Evolutionary conservation across 2,113 vertebrate species (phyloP), one percentile per base, ranked within the genome.

Genomic region (Chaetura pelagica): DNA sequence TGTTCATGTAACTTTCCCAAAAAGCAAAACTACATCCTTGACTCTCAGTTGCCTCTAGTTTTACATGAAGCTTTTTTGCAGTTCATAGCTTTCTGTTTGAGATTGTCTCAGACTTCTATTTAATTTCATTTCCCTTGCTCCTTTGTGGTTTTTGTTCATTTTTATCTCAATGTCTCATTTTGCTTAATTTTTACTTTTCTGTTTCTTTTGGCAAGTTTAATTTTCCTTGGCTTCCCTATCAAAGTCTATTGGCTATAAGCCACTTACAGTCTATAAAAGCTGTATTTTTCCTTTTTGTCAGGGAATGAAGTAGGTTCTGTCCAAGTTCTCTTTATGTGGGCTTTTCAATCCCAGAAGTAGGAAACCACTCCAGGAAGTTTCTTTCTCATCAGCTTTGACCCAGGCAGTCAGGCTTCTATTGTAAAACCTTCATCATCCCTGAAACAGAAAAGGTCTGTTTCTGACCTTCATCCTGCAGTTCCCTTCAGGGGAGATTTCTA

Each of bases 341-440:
- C 49, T 94, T 73, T 91, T 94, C 87, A 83, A 40, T 55, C 49
- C 58, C 67, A 90, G 61, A 59, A 54, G 82, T 68, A 87, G 90
- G 85, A 79, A 93, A 76, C 66, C 84, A 85, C 92, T 83, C 84
- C 84, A 79, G 84, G 93, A 94, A 85, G 49, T 82, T 91, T 94
- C n/a, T 54, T 93, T 87, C 76, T 88, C 52, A 68, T 63, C 66
- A 52, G 58, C 58, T 95, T 85, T 91, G 74, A 94, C 62, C 30
- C 75, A 85, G 77, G 58, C 57, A 94, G 87, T 54, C 86, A 66
- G 55, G 46, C 24, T 90, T 87, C 54, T 87, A 5, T 49, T 78
- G 27, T 76, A 87, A 93, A 94, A 85, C 30, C 44, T 84, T 84
- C 77, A 72, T 93, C 71, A 49, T 76, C 11, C 23, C 63, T 7